Percentiles rank a stretch among this genome's conserved stretches.
phyloP scores from a whole-genome alignment of 2,797 vertebrate genomes.

The Sternarchorhynchus goeldii region DNA sequence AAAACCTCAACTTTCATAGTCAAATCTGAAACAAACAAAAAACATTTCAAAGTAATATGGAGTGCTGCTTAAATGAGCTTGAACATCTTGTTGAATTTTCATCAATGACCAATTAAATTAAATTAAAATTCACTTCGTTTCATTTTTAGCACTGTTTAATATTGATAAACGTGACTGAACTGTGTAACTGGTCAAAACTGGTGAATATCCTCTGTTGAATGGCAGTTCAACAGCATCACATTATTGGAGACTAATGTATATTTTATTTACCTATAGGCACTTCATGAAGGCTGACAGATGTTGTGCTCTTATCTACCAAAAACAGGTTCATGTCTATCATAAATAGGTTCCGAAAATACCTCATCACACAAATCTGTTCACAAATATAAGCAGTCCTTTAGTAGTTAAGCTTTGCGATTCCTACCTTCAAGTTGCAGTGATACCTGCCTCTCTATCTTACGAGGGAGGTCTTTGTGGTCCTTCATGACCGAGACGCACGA shows the following conservation, averaged over 20 bases:
- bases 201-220: no score
- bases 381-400: neutral
- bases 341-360: neutral
- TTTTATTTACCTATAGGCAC: conserved; percentile 9
- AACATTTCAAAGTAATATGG: neutral
- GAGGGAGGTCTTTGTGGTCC: conserved; percentile 55
- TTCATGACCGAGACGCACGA: conserved; percentile 64
- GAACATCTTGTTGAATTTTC: no score
- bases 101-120: no score
- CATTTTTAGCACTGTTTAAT: no score
- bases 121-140: no score
- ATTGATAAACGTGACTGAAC: no score
- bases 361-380: neutral
- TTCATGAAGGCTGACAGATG: neutral
- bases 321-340: neutral
- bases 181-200: neutral
- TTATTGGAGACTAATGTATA: neutral
- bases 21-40: conserved; percentile 35
- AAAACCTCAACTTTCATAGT: conserved; percentile 41
- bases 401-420: neutral
- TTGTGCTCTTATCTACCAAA: neutral
- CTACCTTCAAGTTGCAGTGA: conserved; percentile 66
- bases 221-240: no score
- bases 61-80: neutral
- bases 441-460: conserved; percentile 59